Base-by-base conservation (phyloP, 2,797 vertebrate genomes). In the Syngnathus acus region DNA sequence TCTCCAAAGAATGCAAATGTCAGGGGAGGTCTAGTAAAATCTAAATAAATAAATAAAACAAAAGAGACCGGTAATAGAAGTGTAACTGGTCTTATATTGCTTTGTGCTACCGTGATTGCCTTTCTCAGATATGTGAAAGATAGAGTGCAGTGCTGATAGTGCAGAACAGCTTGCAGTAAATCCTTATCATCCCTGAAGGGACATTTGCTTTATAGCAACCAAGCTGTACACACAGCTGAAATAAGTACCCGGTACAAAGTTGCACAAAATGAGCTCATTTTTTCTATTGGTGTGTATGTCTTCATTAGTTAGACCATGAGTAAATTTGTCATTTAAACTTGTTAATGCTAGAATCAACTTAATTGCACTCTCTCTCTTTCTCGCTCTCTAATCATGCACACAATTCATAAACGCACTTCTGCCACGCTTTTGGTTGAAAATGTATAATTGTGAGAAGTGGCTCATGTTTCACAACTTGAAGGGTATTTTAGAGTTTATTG, bases 161-260 rank as follows among this genome's bases (percentile, higher is more conserved):
- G 57, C 48, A 37, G 55, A 81, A 74, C 78, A 81, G 72, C 53
- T 48, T 38, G 37, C 65, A 70, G 65, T 84, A 78, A 80, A 81
- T 80, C 80, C 82, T 79, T 78, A 82, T 81, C 76, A 73, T 82
- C 72, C 77, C 80, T 51, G 63, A 76, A 84, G 76, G 75, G 67
- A 77, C 50, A 77, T 78, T 83, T 70, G 64, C 65, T 79, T 78
- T 80, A 71, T 66, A 59, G 63, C 75, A 72, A 70, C 39, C 54
- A 66, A 71, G 72, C 68, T 21, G 14, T n/a, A 59, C 64, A 54
- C 37, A 23, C 17, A n/a, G 63, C 47, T 50, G 63, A 53, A 45
- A 45, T 26, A 63, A 47, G 43, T 37, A 65, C 16, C 64, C 16
- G 19, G 32, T 54, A 26, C 39, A 23, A 45, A 62, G 21, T 62